phyloP scores from a whole-genome alignment of 1,140 invertebrate species.

The Maconellicoccus hirsutus region DNA sequence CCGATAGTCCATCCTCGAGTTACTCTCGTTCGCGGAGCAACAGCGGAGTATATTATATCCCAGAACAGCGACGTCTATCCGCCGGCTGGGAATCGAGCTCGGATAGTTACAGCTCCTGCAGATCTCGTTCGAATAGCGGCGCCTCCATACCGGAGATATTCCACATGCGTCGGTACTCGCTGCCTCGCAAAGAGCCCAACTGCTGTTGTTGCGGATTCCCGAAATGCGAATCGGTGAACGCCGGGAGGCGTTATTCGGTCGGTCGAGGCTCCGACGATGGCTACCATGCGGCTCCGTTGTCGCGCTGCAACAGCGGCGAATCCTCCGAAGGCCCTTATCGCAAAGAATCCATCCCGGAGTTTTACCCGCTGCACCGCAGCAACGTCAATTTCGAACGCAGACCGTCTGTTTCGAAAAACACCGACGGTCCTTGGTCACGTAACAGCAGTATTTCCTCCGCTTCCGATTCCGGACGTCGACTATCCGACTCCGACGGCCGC shows the following conservation, averaged over 20 bases:
- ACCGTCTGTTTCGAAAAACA: conserved; percentile 14
- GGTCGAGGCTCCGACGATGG: conserved; percentile 21
- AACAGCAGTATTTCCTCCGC: conserved; percentile 24
- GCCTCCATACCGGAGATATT: conserved; percentile 33
- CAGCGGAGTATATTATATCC: conserved; percentile 37
- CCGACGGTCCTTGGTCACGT: conserved; percentile 23
- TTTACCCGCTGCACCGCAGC: neutral
- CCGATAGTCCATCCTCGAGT: conserved; percentile 43
- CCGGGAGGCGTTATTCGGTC: conserved; percentile 19
- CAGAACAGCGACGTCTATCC: conserved; percentile 36
- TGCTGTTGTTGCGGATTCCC: conserved; percentile 33
- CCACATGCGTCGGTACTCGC: conserved; percentile 32
- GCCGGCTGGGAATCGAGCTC: conserved; percentile 37
- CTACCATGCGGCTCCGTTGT: conserved; percentile 14
- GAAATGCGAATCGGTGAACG: conserved; percentile 37
- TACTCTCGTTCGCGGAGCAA: conserved; percentile 44
- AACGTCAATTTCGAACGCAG: conserved; percentile 20
- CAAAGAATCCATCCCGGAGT: conserved; percentile 24
- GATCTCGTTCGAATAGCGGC: conserved; percentile 38
- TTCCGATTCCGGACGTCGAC: neutral
- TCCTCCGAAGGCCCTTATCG: conserved; percentile 19
- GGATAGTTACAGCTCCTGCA: conserved; percentile 36
- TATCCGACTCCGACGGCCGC: conserved; percentile 23
- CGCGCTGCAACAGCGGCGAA: conserved; percentile 24
- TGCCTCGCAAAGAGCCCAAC: conserved; percentile 32